A percentile compares a stretch with the other conserved stretches of the same genome.
These are phyloP conservation scores for Nemurella pictetii DNA, from an alignment of 2,888 invertebrate species.

Conservation along the genomic window DNA sequence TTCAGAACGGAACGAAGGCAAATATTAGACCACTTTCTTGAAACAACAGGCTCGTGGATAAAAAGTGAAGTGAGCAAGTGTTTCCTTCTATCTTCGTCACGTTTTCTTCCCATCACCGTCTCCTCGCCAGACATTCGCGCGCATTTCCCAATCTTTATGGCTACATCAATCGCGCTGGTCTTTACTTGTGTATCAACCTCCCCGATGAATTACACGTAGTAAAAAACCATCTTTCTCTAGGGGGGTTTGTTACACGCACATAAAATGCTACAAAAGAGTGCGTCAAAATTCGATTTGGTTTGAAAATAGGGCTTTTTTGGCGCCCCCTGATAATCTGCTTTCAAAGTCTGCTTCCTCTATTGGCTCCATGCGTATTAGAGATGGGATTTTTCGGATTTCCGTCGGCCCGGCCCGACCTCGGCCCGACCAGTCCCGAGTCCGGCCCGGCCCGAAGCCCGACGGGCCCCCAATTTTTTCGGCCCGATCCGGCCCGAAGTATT, in stretches of 20 bases:
- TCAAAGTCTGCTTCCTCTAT: conserved; percentile 23
- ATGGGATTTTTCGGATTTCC: too few species aligned
- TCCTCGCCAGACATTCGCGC: not conserved
- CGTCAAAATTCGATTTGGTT: not conserved
- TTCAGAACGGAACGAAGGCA: not conserved
- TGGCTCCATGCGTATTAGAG: not conserved
- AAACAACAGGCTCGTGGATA: not conserved
- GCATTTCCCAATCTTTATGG: not conserved
- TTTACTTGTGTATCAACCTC: not conserved
- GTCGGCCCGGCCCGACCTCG: too few species aligned
- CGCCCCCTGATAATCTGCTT: not conserved
- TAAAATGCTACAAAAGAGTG: not conserved
- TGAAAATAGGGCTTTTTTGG: not conserved
- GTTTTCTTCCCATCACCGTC: not conserved
- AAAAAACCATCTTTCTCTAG: not conserved
- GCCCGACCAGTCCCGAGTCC: too few species aligned
- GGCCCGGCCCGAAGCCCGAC: too few species aligned
- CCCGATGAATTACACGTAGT: not conserved
- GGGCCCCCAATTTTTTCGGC: too few species aligned
- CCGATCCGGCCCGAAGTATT: too few species aligned
- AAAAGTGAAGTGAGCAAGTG: not conserved
- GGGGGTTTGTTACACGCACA: not conserved
- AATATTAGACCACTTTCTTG: not conserved
- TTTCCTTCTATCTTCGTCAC: not conserved
- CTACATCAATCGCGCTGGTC: not conserved